phyloP scores from a whole-genome alignment of 1,140 invertebrate genomes.

The Bombus affinis region DNA sequence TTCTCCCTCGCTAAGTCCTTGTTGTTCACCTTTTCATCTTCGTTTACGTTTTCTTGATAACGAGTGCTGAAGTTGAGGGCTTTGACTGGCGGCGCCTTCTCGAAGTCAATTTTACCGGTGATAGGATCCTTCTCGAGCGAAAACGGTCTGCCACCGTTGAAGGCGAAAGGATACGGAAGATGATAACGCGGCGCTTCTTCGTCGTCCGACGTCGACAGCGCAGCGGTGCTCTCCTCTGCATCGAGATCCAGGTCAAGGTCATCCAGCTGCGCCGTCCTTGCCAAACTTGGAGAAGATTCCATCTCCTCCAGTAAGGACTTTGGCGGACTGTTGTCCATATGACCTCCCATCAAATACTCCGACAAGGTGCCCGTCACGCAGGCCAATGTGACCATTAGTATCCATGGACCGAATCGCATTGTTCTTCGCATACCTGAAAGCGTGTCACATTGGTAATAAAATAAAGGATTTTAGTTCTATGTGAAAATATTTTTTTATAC shows the following conservation, averaged over 20 bases:
- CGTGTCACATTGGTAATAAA: not conserved
- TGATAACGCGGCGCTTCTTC: conserved; percentile 70
- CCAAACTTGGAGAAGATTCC: conserved; percentile 50
- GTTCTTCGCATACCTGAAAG: conserved; percentile 15
- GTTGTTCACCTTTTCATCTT: conserved; percentile 68
- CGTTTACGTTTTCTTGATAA: conserved; percentile 77
- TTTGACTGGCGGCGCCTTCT: conserved; percentile 78
- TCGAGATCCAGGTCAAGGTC: conserved; percentile 75
- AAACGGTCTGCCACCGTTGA: conserved; percentile 88
- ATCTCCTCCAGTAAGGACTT: conserved; percentile 56
- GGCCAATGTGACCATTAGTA: conserved; percentile 8
- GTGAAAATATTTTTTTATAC: not conserved
- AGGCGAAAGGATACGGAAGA: conserved; percentile 79
- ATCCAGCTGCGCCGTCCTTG: conserved; percentile 66
- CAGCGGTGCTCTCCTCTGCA: conserved; percentile 74
- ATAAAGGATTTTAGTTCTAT: not conserved
- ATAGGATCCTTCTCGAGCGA: conserved; percentile 87
- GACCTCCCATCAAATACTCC: conserved; percentile 72
- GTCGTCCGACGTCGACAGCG: conserved; percentile 21
- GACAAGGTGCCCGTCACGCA: conserved; percentile 25
- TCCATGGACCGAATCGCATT: conserved; percentile 32
- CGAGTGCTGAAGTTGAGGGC: conserved; percentile 81
- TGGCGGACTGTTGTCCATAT: conserved; percentile 67
- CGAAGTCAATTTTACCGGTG: conserved; percentile 86
- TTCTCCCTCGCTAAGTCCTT: conserved; percentile 52